phyloP scores from a whole-genome alignment of 2,797 vertebrate species.

The Molossus molossus region DNA sequence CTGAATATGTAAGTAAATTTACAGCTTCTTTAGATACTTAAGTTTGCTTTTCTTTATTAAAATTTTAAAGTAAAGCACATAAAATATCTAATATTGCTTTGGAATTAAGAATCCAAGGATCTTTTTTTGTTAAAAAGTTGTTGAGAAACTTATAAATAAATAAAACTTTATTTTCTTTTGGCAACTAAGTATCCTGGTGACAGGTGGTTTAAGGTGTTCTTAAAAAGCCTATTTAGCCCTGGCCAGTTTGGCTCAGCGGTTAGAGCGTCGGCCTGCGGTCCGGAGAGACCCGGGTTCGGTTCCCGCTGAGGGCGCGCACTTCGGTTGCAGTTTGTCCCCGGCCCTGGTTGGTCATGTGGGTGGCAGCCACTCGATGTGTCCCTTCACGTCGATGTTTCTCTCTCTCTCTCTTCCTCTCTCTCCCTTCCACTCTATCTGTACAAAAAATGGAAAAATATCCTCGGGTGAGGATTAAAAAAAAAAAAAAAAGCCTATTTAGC shows the following conservation, averaged over 20 bases:
- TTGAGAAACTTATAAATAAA: slow-evolving; percentile 93
- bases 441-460: no score
- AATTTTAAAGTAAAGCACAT: slow-evolving; percentile 75
- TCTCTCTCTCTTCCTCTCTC: no score
- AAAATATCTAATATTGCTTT: slow-evolving; percentile 88
- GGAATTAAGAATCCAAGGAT: slow-evolving; percentile 92
- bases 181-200: slow-evolving; percentile 89
- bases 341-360: no score
- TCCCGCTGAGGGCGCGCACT: no score
- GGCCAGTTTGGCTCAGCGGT: no score
- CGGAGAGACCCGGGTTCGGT: no score
- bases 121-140: slow-evolving; percentile 92
- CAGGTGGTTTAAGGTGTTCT: slow-evolving; percentile 92
- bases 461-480: no score
- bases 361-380: no score
- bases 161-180: slow-evolving; percentile 93
- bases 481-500: slow-evolving; percentile 38
- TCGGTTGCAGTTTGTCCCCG: no score
- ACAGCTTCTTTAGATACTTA: slow-evolving; percentile 72
- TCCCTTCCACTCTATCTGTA: no score
- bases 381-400: no score
- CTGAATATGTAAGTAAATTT: slow-evolving; percentile 97
- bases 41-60: slow-evolving; percentile 58
- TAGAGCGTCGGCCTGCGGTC: no score
- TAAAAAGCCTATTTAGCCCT: slow-evolving; percentile 82